phyloP scores from a whole-genome alignment of 2,888 invertebrate species.

The Acanthococcus lagerstroemiae region DNA sequence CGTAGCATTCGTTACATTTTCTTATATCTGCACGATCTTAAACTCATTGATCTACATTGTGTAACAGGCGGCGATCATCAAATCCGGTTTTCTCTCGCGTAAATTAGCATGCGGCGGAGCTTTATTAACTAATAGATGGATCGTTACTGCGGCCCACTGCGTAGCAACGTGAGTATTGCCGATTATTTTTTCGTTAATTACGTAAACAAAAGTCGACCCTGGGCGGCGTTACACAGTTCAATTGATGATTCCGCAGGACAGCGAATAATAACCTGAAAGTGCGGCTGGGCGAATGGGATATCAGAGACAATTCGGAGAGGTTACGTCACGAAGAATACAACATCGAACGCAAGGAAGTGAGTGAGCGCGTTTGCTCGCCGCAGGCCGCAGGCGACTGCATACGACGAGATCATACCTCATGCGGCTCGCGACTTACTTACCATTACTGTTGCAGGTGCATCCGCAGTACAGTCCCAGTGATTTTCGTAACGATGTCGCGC shows the following conservation, averaged over 20 bases:
- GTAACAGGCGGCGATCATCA: slow-evolving; percentile 66
- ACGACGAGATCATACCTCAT: background rate
- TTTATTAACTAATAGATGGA: slow-evolving; percentile 79
- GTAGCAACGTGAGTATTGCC: slow-evolving; percentile 75
- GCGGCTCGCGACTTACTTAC: background rate
- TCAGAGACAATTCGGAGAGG: slow-evolving; percentile 70
- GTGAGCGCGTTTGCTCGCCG: slow-evolving; percentile 30
- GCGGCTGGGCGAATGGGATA: slow-evolving; percentile 86
- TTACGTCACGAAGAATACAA: slow-evolving; percentile 77
- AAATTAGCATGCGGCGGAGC: slow-evolving; percentile 88
- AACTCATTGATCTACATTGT: background rate
- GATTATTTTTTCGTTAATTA: slow-evolving; percentile 14
- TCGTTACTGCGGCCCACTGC: slow-evolving; percentile 84
- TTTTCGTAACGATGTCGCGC: slow-evolving; percentile 80
- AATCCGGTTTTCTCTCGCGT: slow-evolving; percentile 79
- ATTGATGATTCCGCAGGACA: slow-evolving; percentile 51
- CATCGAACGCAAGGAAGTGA: slow-evolving; percentile 75
- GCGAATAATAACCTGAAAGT: slow-evolving; percentile 80
- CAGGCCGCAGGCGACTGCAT: no score
- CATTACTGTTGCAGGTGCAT: slow-evolving; percentile 49
- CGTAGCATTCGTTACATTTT: no score
- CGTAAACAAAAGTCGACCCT: slow-evolving; percentile 7
- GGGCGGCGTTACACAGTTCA: no score
- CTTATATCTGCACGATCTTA: no score
- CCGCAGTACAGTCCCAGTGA: slow-evolving; percentile 83